phyloP scores from a whole-genome alignment of 1,140 invertebrate genomes.

The Diachasmimorpha longicaudata region DNA sequence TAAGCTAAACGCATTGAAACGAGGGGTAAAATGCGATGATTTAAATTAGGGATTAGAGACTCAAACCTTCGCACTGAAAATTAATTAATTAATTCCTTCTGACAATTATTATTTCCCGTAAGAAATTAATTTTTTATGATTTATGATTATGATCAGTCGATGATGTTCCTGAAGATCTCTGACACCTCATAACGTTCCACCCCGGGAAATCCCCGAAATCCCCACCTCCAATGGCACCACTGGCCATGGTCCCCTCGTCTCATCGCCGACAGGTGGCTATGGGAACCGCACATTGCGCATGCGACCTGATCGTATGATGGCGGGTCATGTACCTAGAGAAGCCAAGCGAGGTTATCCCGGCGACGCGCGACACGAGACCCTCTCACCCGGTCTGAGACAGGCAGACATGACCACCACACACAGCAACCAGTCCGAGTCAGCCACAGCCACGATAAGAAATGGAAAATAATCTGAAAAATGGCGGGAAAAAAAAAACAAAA shows the following conservation, averaged over 20 bases:
- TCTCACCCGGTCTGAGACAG: slow-evolving; percentile 32
- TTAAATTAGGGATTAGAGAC: too few species aligned
- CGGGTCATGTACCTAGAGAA: background rate
- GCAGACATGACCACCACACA: slow-evolving; percentile 35
- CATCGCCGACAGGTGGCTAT: slow-evolving; percentile 24
- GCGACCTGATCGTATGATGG: background rate
- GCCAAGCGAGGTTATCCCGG: slow-evolving; percentile 24
- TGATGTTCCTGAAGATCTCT: too few species aligned
- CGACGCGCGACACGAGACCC: slow-evolving; percentile 33
- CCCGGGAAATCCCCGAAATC: too few species aligned
- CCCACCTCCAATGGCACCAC: background rate
- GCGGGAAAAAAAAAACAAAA: background rate
- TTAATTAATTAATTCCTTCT: too few species aligned
- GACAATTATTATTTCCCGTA: too few species aligned
- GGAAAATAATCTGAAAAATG: background rate
- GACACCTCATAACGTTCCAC: too few species aligned
- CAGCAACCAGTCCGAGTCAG: background rate
- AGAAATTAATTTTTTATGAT: too few species aligned
- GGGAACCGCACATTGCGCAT: background rate
- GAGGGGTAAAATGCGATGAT: too few species aligned
- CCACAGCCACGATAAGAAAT: background rate
- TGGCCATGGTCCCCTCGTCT: background rate
- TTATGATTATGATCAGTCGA: too few species aligned
- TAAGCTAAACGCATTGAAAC: too few species aligned
- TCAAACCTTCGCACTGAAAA: too few species aligned